Percentiles rank a stretch among this genome's conserved stretches.
Conservation (phyloP, 1,140 invertebrate genomes). For the Harpegnathos saltator region DNA sequence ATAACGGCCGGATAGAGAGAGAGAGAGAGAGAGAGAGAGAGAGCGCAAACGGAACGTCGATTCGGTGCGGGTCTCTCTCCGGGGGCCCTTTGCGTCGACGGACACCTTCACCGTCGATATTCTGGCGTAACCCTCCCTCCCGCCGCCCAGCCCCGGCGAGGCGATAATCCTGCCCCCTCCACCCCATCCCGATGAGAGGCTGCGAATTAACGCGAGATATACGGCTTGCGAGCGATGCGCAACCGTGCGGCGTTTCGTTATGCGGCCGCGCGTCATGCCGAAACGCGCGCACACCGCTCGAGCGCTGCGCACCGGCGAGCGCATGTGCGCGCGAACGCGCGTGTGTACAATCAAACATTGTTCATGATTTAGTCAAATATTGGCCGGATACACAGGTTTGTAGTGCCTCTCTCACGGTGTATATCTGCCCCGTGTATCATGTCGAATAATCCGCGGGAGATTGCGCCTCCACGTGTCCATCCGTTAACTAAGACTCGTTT, state of each 20-base stretch:
- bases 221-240: slow-evolving; percentile 9
- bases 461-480: slow-evolving; percentile 79
- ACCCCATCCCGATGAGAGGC: slow-evolving; percentile 30
- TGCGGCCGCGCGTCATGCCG: slow-evolving; percentile 6
- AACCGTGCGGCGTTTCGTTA: slow-evolving; percentile 42
- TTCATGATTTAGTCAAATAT: slow-evolving; percentile 87
- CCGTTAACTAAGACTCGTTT: slow-evolving; percentile 77
- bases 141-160: background rate
- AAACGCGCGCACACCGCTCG: too few species aligned
- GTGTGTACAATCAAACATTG: slow-evolving; percentile 85
- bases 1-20: background rate
- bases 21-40: too few species aligned
- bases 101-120: slow-evolving; percentile 53
- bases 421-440: slow-evolving; percentile 81
- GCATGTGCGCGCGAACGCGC: slow-evolving; percentile 63
- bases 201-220: slow-evolving; percentile 41
- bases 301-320: slow-evolving; percentile 37
- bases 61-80: background rate
- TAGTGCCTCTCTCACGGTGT: slow-evolving; percentile 79
- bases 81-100: slow-evolving; percentile 23
- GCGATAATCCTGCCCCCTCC: too few species aligned
- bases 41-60: background rate
- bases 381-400: slow-evolving; percentile 86
- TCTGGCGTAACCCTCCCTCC: background rate
- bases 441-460: slow-evolving; percentile 84